Conservation (phyloP, 2,113 vertebrate species). For the Sitta europaea region DNA sequence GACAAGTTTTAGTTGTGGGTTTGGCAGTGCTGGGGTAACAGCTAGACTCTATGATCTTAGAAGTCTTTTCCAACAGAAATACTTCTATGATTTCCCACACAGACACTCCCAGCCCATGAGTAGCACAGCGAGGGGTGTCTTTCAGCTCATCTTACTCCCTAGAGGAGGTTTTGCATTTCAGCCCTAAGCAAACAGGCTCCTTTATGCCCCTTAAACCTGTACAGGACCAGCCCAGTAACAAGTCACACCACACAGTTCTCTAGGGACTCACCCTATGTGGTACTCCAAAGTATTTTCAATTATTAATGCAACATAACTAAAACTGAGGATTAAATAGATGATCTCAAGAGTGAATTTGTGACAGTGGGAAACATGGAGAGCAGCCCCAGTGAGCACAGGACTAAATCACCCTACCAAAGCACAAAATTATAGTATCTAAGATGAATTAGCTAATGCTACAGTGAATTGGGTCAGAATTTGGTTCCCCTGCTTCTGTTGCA, state of each 20-base stretch:
- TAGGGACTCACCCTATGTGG: neutral
- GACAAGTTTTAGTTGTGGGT: neutral
- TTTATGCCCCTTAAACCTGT: neutral
- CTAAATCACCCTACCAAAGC: neutral
- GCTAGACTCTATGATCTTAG: neutral
- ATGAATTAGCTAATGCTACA: neutral
- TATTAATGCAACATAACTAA: neutral
- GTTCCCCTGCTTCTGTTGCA: neutral
- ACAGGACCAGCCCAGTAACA: neutral
- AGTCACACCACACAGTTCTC: neutral
- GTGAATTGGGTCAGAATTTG: neutral
- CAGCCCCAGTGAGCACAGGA: neutral
- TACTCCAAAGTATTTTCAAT: neutral
- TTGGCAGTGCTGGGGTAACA: neutral
- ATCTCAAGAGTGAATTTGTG: neutral
- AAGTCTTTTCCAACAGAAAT: neutral
- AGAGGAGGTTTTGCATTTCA: accelerated
- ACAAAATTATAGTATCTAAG: neutral
- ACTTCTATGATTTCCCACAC: neutral
- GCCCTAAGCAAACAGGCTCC: neutral
- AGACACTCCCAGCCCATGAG: neutral
- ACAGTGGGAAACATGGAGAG: neutral
- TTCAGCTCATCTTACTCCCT: too few relatives aligned
- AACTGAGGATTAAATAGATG: neutral
- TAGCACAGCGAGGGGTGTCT: accelerated